Percentiles rank a stretch among this genome's conserved stretches.
These are phyloP conservation scores for Ectemnius lituratus DNA, from an alignment of 2,888 invertebrate genomes.

Conservation along the genomic window DNA sequence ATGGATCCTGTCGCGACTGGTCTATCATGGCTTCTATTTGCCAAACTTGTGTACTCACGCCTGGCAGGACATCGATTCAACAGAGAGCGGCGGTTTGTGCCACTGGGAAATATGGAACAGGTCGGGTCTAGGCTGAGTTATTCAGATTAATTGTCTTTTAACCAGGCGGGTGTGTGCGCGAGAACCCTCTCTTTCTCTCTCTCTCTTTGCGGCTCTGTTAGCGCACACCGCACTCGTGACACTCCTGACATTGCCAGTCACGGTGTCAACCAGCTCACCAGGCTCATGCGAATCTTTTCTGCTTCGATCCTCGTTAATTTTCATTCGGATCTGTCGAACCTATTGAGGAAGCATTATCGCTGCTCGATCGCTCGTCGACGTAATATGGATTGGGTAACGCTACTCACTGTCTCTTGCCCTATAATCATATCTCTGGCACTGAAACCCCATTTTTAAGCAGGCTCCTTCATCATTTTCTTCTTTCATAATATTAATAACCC, in stretches of 20 bases:
- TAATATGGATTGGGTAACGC: background rate
- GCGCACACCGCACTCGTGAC: conserved; percentile 7
- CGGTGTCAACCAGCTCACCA: conserved; percentile 55
- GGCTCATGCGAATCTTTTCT: conserved; percentile 8
- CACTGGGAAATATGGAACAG: conserved; percentile 56
- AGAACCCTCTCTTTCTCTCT: too few species aligned
- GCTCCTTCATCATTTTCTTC: too few species aligned
- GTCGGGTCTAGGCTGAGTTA: conserved; percentile 64
- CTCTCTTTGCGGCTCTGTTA: too few species aligned
- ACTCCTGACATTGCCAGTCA: conserved; percentile 63
- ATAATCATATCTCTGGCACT: too few species aligned
- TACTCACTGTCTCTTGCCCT: too few species aligned
- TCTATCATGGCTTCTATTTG: conserved; percentile 22
- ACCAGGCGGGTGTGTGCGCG: conserved; percentile 40
- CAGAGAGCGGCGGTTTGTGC: conserved; percentile 6
- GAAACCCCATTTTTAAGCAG: too few species aligned
- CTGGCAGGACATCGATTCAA: conserved; percentile 18
- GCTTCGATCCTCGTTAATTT: conserved; percentile 45
- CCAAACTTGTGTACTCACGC: too few species aligned
- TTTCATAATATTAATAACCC: too few species aligned
- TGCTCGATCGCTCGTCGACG: background rate
- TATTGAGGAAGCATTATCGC: conserved; percentile 38
- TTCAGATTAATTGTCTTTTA: conserved; percentile 73
- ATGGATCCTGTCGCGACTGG: background rate
- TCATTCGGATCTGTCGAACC: conserved; percentile 45